Evolutionary conservation across 2,888 invertebrate genomes (phyloP).

Genomic region (Actias luna): DNA sequence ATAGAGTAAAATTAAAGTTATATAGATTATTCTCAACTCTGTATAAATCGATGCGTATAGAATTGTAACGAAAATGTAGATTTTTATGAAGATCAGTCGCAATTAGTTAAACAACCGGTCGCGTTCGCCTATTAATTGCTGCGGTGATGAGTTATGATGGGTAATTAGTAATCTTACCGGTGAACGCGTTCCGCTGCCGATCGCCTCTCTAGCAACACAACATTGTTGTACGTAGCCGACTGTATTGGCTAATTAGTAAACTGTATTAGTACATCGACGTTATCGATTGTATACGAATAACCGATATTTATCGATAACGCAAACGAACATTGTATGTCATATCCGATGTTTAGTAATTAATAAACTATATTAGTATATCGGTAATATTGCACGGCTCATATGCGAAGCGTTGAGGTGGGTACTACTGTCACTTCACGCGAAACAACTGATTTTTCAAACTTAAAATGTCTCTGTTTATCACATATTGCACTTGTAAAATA

Average conservation of each 20-base stretch:
- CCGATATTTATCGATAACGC: background rate
- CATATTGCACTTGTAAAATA: too few species aligned
- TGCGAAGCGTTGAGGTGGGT: too few species aligned
- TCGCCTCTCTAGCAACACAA: background rate
- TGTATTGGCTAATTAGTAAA: background rate
- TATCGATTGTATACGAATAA: background rate
- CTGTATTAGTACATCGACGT: background rate
- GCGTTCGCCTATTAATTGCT: constrained; percentile 61
- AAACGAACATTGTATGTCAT: too few species aligned
- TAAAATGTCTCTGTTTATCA: too few species aligned
- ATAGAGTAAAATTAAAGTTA: background rate
- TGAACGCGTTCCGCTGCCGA: constrained; percentile 35
- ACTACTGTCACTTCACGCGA: too few species aligned
- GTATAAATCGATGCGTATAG: constrained; percentile 21
- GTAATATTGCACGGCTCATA: too few species aligned
- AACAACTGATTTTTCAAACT: too few species aligned
- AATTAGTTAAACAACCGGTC: constrained; percentile 64
- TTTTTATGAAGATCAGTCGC: constrained; percentile 65
- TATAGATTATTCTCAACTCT: background rate
- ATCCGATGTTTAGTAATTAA: too few species aligned
- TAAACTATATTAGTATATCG: too few species aligned
- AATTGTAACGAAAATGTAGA: constrained; percentile 26
- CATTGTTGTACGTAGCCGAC: background rate
- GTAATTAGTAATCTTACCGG: constrained; percentile 67
- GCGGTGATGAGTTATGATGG: constrained; percentile 71